phyloP scores from a whole-genome alignment of 2,797 vertebrate species.

The Nasua narica region DNA sequence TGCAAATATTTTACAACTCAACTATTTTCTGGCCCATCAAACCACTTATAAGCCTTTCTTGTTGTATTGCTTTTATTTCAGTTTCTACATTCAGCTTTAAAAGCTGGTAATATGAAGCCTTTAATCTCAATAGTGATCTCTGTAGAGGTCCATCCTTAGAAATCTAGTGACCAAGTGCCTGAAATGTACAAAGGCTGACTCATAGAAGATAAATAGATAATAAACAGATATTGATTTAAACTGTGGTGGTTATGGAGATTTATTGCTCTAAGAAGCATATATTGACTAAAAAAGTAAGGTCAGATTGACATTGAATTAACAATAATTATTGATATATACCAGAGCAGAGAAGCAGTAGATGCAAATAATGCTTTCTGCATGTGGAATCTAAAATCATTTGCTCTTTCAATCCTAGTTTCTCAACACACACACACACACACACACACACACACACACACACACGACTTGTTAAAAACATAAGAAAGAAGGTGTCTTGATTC shows the following conservation, averaged over 20 bases:
- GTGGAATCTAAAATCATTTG: constrained; percentile 35
- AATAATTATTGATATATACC: constrained; percentile 60
- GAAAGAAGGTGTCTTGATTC: neutral
- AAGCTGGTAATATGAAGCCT: neutral
- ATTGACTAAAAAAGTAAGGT: constrained; percentile 57
- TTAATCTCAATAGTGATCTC: neutral
- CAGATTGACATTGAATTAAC: constrained; percentile 55
- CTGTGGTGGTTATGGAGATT: constrained; percentile 28
- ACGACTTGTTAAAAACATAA: neutral
- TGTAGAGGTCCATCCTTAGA: neutral
- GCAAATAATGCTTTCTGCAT: constrained; percentile 17
- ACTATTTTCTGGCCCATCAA: neutral
- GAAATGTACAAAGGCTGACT: neutral
- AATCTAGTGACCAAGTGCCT: neutral
- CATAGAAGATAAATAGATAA: constrained; percentile 47
- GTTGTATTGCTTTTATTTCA: neutral
- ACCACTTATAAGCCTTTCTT: neutral
- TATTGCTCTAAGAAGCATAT: constrained; percentile 50
- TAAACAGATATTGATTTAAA: constrained; percentile 55
- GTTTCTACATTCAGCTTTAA: neutral
- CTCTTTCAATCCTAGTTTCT: neutral
- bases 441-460: too few species aligned
- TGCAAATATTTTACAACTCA: neutral
- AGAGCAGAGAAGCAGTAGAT: constrained; percentile 35
- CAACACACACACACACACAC: neutral